Conservation (phyloP, 2,797 vertebrate genomes). For the Chaunax sp. region DNA sequence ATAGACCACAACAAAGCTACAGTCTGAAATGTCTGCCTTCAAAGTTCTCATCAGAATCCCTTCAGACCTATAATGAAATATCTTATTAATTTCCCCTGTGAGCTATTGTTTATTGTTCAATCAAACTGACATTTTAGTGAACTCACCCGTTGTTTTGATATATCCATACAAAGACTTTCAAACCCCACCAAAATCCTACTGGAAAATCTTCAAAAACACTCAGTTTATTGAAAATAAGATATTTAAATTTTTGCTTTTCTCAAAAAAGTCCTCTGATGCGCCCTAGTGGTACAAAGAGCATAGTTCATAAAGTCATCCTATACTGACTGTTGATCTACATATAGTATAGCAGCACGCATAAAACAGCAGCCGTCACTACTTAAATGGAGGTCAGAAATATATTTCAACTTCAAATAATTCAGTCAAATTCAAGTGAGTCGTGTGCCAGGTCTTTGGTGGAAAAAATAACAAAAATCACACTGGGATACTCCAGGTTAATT, state of each 20-base stretch:
- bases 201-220: slow-evolving; percentile 41
- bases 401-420: neutral
- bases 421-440: slow-evolving; percentile 17
- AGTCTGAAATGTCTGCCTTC: slow-evolving; percentile 37
- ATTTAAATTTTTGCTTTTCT: too few relatives aligned
- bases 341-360: slow-evolving; percentile 9
- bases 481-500: slow-evolving; percentile 50
- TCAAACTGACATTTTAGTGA: slow-evolving; percentile 49
- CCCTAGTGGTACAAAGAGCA: slow-evolving; percentile 75
- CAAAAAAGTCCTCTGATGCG: slow-evolving; percentile 65
- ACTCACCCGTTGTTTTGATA: slow-evolving; percentile 58
- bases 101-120: slow-evolving; percentile 39
- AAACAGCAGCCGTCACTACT: slow-evolving; percentile 5
- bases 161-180: slow-evolving; percentile 41
- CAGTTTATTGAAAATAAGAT: neutral
- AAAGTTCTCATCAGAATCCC: slow-evolving; percentile 51
- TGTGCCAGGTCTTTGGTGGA: slow-evolving; percentile 17
- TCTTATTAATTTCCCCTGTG: slow-evolving; percentile 47
- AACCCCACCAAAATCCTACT: slow-evolving; percentile 17
- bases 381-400: slow-evolving; percentile 25
- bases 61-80: slow-evolving; percentile 45
- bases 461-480: slow-evolving; percentile 12
- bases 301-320: slow-evolving; percentile 60
- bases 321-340: slow-evolving; percentile 17
- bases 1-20: slow-evolving; percentile 33